Evolutionary conservation across 2,797 vertebrate species (phyloP), one percentile per base, ranked within the genome.

Genomic region (Basileuterus tristriatus): DNA sequence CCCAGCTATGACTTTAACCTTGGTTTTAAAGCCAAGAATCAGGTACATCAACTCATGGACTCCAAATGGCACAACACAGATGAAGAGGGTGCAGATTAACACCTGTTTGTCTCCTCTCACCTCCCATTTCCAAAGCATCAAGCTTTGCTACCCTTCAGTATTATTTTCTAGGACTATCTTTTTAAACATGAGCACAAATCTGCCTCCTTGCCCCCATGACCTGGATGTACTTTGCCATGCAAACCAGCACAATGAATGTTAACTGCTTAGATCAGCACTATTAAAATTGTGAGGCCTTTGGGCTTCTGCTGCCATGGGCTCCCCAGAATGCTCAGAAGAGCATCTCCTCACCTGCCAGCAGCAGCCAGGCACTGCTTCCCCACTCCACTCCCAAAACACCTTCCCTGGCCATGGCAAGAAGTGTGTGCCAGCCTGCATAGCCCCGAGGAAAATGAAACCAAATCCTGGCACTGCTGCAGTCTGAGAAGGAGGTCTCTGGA

Each of bases 381-480:
- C 29, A 65, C 16, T 24, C 37, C 0, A 2, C 3, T 53, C 37
- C 64, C 53, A 64, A 62, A 90, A 62, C 53, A 10, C 27, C 17
- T 49, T 27, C 47, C 59, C 27, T 9, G 36, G 84, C 11, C 47
- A 80, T 49, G 65, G 63, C 3, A 5, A 27, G 43, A 24, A 50
- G 30, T 44, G 79, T 56, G 82, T 89, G 87, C 91, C 96, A 89
- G 76, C 36, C 80, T 69, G 79, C 89, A 34, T 1, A 76, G 36
- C 65, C 87, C 65, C 72, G 63, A 26, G 78, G 63, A 89, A 71
- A 92, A 85, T 0, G 43, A 93, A 96, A 86, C 62, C 69, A 86
- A 91, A 93, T 9, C 47, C 67, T 92, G 89, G 89, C 82, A 90
- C 69, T 63, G 76, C 62, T 69, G 82, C 79, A 63, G 87, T 8